These are phyloP conservation scores for Microchrysa polita DNA, from an alignment of 2,888 invertebrate species.

Conservation along the genomic window DNA sequence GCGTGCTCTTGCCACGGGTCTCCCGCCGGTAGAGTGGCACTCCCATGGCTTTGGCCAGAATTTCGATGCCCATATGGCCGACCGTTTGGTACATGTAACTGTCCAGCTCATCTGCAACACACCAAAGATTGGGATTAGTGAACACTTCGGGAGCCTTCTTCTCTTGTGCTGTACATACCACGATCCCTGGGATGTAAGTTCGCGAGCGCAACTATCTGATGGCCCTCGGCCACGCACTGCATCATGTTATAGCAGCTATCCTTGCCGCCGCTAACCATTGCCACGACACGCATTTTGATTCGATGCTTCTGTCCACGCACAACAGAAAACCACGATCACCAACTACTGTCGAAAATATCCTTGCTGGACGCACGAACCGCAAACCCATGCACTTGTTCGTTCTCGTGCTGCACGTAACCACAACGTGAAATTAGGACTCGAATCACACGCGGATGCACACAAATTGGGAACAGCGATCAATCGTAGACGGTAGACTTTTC, in stretches of 20 bases:
- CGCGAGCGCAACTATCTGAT: constrained; percentile 92
- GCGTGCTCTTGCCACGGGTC: constrained; percentile 85
- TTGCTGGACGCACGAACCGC: neutral
- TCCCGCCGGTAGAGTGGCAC: constrained; percentile 87
- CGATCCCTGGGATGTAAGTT: constrained; percentile 89
- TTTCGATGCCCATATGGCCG: constrained; percentile 92
- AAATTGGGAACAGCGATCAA: neutral
- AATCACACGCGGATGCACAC: neutral
- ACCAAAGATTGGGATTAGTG: neutral
- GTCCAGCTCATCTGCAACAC: constrained; percentile 83
- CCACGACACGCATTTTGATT: constrained; percentile 83
- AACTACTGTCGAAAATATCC: constrained; percentile 16
- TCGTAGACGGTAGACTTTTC: neutral
- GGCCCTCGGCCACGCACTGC: constrained; percentile 96
- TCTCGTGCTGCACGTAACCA: neutral
- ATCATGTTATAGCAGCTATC: constrained; percentile 99
- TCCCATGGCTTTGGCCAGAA: constrained; percentile 93
- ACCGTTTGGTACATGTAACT: constrained; percentile 99
- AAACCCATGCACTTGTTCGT: constrained; percentile 34
- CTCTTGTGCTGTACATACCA: constrained; percentile 66
- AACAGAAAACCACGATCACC: constrained; percentile 15
- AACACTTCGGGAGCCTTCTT: neutral
- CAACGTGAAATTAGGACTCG: neutral
- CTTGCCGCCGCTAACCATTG: constrained; percentile 96
- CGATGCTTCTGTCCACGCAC: constrained; percentile 18